Percentiles rank a stretch among this genome's conserved stretches.
Evolutionary conservation across 2,888 invertebrate genomes (phyloP).

Genomic region (Synergus itoensis): DNA sequence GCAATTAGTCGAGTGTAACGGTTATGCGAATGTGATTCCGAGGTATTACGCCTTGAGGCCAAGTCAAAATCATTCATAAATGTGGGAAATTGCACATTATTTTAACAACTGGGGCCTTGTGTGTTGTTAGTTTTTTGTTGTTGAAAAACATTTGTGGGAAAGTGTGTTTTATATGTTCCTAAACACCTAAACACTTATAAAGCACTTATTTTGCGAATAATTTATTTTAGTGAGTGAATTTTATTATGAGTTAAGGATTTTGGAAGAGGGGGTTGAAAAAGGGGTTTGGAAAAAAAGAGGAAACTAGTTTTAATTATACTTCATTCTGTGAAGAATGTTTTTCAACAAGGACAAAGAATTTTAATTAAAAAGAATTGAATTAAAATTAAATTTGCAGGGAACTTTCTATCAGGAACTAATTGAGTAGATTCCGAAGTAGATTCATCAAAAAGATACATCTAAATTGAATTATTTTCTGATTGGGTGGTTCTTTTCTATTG

Average conservation of each 20-base stretch:
- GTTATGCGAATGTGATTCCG: slow-evolving; percentile 39
- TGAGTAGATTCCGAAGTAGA: slow-evolving; percentile 41
- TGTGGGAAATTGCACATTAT: slow-evolving; percentile 21
- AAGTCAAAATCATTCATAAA: slow-evolving; percentile 39
- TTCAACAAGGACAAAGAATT: neutral
- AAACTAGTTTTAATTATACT: neutral
- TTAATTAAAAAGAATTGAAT: neutral
- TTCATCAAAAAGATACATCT: slow-evolving; percentile 46
- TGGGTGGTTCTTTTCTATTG: slow-evolving; percentile 3
- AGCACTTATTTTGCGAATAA: neutral
- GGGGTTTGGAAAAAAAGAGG: neutral
- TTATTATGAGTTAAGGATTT: neutral
- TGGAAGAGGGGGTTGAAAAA: neutral
- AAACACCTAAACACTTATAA: too few species aligned
- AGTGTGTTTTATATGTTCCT: neutral
- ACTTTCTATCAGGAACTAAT: slow-evolving; percentile 19
- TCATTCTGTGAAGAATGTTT: neutral
- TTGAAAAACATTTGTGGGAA: slow-evolving; percentile 16
- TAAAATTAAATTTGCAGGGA: neutral
- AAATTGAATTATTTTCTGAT: slow-evolving; percentile 32
- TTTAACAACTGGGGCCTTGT: slow-evolving; percentile 19
- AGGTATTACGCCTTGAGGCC: slow-evolving; percentile 15
- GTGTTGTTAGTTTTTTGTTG: neutral
- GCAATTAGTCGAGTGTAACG: slow-evolving; percentile 45
- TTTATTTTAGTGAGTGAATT: neutral